Conservation (phyloP, 1,140 invertebrate species). For the Zophobas atratus region DNA sequence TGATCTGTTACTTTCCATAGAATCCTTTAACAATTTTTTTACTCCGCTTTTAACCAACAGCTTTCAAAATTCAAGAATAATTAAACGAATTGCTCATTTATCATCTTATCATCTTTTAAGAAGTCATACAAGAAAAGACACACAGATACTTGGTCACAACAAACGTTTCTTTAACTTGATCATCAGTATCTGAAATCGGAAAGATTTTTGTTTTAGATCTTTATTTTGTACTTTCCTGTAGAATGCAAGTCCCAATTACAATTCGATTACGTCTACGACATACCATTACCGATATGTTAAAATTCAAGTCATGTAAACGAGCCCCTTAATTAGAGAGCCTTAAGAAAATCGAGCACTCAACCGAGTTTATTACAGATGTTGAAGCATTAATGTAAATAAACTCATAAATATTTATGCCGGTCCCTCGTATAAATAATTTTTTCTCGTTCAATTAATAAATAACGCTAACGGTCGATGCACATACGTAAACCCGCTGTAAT, state of each 20-base stretch:
- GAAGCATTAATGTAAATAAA: constrained; percentile 39
- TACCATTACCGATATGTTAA: neutral
- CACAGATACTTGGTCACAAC: no score
- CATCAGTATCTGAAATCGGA: no score
- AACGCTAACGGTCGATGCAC: constrained; percentile 1
- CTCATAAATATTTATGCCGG: constrained; percentile 31
- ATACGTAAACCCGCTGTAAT: neutral
- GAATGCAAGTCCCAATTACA: neutral
- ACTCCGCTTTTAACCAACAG: no score
- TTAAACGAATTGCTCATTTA: no score
- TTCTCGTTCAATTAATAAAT: neutral
- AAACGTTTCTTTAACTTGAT: no score
- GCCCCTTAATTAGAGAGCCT: neutral
- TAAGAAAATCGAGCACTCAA: neutral
- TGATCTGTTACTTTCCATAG: no score
- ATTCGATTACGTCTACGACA: neutral
- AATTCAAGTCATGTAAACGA: neutral
- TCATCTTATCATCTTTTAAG: no score
- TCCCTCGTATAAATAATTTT: constrained; percentile 10
- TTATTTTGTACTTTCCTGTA: no score
- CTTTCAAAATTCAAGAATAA: no score
- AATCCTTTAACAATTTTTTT: no score
- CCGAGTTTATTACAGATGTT: constrained; percentile 22
- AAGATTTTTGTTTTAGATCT: no score
- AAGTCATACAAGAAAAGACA: no score